phyloP scores from a whole-genome alignment of 2,888 invertebrate genomes.

The Diarsia brunnea region DNA sequence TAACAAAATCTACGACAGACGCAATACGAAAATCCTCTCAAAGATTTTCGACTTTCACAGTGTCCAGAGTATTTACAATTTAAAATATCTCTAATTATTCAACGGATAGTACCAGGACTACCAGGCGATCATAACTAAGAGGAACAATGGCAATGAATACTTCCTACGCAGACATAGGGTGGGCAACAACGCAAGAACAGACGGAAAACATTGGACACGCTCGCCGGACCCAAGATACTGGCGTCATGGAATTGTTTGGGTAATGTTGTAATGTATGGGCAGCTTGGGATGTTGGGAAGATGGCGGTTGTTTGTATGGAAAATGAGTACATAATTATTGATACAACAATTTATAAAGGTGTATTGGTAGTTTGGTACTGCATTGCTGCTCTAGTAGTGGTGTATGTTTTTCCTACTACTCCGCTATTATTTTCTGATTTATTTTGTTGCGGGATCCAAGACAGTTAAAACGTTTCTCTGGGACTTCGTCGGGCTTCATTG shows the following conservation, averaged over 20 bases:
- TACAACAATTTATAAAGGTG: no score
- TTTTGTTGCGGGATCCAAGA: no score
- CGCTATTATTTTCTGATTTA: no score
- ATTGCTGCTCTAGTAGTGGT: no score
- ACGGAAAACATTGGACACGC: constrained; percentile 86
- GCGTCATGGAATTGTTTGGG: constrained; percentile 51
- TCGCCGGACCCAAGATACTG: constrained; percentile 69
- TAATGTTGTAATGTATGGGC: constrained; percentile 42
- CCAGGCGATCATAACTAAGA: constrained; percentile 55
- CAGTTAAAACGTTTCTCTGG: no score
- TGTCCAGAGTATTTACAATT: constrained; percentile 43
- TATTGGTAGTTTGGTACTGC: no score
- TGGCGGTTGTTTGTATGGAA: background rate
- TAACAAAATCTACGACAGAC: background rate
- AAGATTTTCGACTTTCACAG: constrained; percentile 10
- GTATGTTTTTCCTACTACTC: no score
- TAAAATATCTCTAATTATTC: constrained; percentile 57
- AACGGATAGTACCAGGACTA: constrained; percentile 40
- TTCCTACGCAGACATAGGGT: constrained; percentile 81
- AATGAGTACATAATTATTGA: background rate
- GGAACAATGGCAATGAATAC: constrained; percentile 72
- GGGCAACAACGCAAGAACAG: constrained; percentile 78
- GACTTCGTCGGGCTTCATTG: no score
- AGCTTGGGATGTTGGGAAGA: constrained; percentile 19
- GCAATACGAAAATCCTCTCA: background rate